phyloP scores from a whole-genome alignment of 2,888 invertebrate genomes.

The Sceliomorpha sp. region DNA sequence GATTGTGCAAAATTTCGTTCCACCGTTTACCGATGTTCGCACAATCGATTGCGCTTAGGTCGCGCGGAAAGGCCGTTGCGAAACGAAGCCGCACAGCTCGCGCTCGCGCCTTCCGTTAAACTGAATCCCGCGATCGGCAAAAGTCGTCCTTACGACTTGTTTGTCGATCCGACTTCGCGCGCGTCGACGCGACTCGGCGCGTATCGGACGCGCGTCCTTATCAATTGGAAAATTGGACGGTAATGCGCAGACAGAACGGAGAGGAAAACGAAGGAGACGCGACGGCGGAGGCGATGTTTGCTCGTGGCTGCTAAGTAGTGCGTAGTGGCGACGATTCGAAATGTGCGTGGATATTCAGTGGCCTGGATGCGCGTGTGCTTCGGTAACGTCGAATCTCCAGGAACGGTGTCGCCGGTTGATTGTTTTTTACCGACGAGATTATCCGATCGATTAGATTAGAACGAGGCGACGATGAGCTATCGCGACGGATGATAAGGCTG shows the following conservation, averaged over 20 bases:
- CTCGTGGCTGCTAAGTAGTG: conserved; percentile 32
- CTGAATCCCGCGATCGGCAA: not conserved
- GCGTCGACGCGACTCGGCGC: conserved; percentile 39
- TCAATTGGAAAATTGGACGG: conserved; percentile 74
- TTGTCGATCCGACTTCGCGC: not conserved
- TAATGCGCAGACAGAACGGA: conserved; percentile 60
- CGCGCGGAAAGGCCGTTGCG: not conserved
- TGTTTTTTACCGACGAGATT: too few species aligned
- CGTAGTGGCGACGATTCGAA: not conserved
- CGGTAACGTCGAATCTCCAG: too few species aligned
- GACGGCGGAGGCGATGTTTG: too few species aligned
- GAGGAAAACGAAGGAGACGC: too few species aligned
- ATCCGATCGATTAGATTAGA: too few species aligned
- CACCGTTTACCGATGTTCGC: too few species aligned
- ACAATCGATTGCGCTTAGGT: not conserved
- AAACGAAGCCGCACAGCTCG: not conserved
- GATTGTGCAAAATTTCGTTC: too few species aligned
- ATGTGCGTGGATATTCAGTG: conserved; percentile 3
- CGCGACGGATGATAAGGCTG: too few species aligned
- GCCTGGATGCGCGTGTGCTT: too few species aligned
- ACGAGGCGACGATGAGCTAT: too few species aligned
- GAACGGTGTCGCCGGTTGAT: too few species aligned
- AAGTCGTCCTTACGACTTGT: conserved; percentile 15
- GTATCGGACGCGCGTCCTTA: conserved; percentile 69
- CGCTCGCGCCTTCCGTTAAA: too few species aligned